Base-by-base conservation (phyloP, 2,888 invertebrate species). In the Fragum fragum region DNA sequence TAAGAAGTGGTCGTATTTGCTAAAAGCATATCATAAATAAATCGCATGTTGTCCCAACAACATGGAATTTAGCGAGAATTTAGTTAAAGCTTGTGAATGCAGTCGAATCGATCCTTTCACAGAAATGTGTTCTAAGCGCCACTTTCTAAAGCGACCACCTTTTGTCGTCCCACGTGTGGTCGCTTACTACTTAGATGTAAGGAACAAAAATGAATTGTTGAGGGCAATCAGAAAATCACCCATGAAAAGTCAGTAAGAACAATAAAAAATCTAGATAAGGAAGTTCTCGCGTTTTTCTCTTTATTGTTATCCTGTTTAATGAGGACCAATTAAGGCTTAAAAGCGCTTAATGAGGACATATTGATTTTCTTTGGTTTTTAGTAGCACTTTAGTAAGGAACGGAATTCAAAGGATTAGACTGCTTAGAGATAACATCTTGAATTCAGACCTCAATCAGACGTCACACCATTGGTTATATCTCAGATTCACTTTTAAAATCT, bases 191-290 rank as follows among this genome's bases (percentile, higher is more conserved):
- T 36, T 36, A 36, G 5, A 36, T 36, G 32, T 36, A 6, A 3
- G 9, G 32, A 9, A 36, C 9, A 36, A 36, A 9, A 36, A 36
- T 36, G 32, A 9, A 36, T 36, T 36, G 32, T 14, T 9, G 5
- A 47, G n/a, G n/a, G 47, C 3, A 47, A n/a, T 14, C 5, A 47
- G 47, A 14, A 47, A 47, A 47, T 47, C 47, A 14, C 47, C 47
- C 14, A 47, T 47, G 47, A 18, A 47, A 47, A 47, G 47, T 47
- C 47, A 47, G 47, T 47, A 47, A 14, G 18, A 47, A 47, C 47
- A 47, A 47, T 47, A 47, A 47, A 47, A 47, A 14, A 47, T 47
- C 47, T 47, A 47, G 47, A 47, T 47, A 47, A 47, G 57, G 57
- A 57, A 57, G 9, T 57, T 23, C 57, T 57, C 28, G 26, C 26